A percentile compares a stretch with the other conserved stretches of the same genome.
phyloP scores from a whole-genome alignment of 1,140 invertebrate genomes.

The Harpegnathos saltator region DNA sequence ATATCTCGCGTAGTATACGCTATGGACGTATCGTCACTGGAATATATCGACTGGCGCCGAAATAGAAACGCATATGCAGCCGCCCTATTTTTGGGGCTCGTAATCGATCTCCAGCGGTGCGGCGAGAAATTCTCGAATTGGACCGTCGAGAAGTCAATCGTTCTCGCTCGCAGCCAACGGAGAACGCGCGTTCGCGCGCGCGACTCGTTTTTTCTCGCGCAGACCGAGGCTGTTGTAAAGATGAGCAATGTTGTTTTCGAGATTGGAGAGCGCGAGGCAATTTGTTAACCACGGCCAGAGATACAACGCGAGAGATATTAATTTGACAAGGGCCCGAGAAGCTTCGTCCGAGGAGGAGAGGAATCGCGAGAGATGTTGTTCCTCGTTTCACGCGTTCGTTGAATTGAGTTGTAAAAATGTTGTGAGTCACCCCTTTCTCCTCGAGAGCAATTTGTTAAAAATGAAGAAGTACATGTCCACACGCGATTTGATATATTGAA shows the following conservation, averaged over 20 bases:
- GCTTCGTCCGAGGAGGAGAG: neutral
- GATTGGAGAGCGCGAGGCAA: slow-evolving; percentile 10
- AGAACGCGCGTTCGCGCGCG: neutral
- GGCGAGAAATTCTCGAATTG: slow-evolving; percentile 37
- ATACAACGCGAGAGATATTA: slow-evolving; percentile 5
- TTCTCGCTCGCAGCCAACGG: slow-evolving; percentile 14
- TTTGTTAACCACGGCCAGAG: slow-evolving; percentile 47
- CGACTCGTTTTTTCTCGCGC: slow-evolving; percentile 5
- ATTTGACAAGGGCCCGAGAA: slow-evolving; percentile 12
- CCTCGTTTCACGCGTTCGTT: neutral
- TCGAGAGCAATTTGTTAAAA: neutral
- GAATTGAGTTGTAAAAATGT: neutral
- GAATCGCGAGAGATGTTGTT: neutral
- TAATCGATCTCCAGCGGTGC: slow-evolving; percentile 60
- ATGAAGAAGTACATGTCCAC: too few species aligned
- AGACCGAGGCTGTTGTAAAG: neutral
- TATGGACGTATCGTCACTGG: slow-evolving; percentile 38
- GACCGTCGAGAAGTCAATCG: slow-evolving; percentile 63
- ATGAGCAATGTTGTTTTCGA: slow-evolving; percentile 45
- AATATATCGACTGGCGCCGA: slow-evolving; percentile 60
- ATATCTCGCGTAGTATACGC: slow-evolving; percentile 62
- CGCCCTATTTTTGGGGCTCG: slow-evolving; percentile 68
- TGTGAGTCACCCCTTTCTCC: neutral
- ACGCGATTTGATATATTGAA: too few species aligned
- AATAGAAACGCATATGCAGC: slow-evolving; percentile 74